A percentile compares a stretch with the other conserved stretches of the same genome.
phyloP scores from a whole-genome alignment of 1,140 invertebrate genomes.

The Bradysia coprophila region DNA sequence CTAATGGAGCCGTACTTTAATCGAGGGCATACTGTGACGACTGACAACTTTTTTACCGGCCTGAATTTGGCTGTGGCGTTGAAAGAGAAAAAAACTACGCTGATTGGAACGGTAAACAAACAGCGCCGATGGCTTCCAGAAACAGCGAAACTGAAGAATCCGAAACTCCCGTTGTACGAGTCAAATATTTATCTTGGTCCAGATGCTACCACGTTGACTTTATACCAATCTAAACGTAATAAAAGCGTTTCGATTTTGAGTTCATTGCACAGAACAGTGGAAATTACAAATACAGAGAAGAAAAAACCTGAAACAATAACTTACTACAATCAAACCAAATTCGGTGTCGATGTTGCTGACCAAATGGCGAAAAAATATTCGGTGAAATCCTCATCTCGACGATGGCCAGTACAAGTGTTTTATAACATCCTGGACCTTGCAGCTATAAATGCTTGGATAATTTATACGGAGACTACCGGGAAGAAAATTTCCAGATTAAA shows the following conservation, averaged over 20 bases:
- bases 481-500: slow-evolving; percentile 8
- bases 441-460: slow-evolving; percentile 12
- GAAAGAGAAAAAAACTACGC: slow-evolving; percentile 6
- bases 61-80: slow-evolving; percentile 9
- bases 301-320: slow-evolving; percentile 8
- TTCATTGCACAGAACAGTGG: slow-evolving; percentile 8
- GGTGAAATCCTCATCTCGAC: slow-evolving; percentile 9
- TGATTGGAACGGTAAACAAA: slow-evolving; percentile 9
- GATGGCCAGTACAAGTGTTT: slow-evolving; percentile 16
- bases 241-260: slow-evolving; percentile 11
- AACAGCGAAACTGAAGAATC: slow-evolving; percentile 7
- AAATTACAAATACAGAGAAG: slow-evolving; percentile 6
- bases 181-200: no score
- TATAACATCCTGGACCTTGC: slow-evolving; percentile 15
- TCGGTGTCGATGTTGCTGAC: slow-evolving; percentile 7
- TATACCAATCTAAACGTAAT: slow-evolving; percentile 11
- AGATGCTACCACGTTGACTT: slow-evolving; percentile 6
- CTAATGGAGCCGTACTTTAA: slow-evolving; percentile 11
- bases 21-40: slow-evolving; percentile 14
- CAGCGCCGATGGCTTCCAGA: slow-evolving; percentile 7
- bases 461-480: slow-evolving; percentile 11
- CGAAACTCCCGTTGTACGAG: slow-evolving; percentile 9
- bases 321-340: slow-evolving; percentile 12
- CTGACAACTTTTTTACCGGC: slow-evolving; percentile 16
- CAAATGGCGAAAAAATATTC: slow-evolving; percentile 10